Base-by-base conservation (phyloP, 2,888 invertebrate genomes). In the Dichetophora obliterata region DNA sequence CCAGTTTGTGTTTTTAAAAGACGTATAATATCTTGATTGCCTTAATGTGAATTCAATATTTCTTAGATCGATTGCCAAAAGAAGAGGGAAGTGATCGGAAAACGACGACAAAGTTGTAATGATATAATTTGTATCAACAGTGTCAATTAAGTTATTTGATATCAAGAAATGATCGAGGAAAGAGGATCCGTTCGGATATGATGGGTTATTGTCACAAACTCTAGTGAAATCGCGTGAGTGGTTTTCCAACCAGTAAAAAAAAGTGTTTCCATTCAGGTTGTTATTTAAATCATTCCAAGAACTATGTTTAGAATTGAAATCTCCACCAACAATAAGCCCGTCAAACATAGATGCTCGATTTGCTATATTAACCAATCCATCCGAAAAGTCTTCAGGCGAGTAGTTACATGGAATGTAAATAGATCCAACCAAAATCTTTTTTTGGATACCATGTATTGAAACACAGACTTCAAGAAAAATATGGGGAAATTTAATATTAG, bases 151-250 rank as follows among this genome's bases (percentile, higher is more conserved):
- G 4, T 19, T 8, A 57, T 19, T 57, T 22, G 8, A 22, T 8
- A 61, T 27, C 16, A 61, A 61, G 27, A 61, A 61, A 61, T 61
- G 11, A 61, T 61, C 61, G 9, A 61, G 31, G 27, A 61, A 61
- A 3, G 61, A 61, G 5, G 31, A 61, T 27, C 61, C 61, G 6
- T 59, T 61, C 5, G 61, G 61, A 61, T 27, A 61, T 31, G 61
- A 61, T 31, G 61, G 61, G 27, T 61, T 61, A 16, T 27, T 27
- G 16, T 61, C 61, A 61, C 61, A 61, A 14, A 61, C 31, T 27
- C 61, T 61, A 16, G 19, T 22, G 11, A 57, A 57, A 19, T 57
- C 57, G 24, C 11, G 57, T 57, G 57, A 57, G 11, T 57, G 57
- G 16, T 57, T 57, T 57, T 19, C 19, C 22, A 57, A 57, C 57